Percentiles rank a stretch among this genome's conserved stretches.
phyloP scores from a whole-genome alignment of 2,797 vertebrate genomes.

The Gadopsis marmoratus region DNA sequence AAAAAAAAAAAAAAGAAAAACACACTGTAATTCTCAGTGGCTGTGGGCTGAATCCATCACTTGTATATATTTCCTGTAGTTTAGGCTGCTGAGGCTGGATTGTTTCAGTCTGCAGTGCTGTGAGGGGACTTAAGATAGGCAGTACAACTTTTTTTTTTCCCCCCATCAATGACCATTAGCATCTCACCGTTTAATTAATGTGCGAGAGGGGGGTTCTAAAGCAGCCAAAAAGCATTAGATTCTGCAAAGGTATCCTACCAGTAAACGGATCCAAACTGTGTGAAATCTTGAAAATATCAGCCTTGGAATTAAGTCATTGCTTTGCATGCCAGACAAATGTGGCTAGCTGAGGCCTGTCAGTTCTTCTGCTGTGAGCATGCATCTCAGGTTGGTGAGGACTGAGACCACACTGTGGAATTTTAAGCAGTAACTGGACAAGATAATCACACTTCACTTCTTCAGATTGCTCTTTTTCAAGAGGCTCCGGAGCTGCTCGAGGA shows the following conservation, averaged over 20 bases:
- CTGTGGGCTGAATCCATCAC: constrained; percentile 34
- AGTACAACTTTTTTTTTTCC: constrained; percentile 19
- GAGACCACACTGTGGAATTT: constrained; percentile 44
- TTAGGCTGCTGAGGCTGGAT: neutral
- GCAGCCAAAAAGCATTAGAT: constrained; percentile 5
- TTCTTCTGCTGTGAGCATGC: constrained; percentile 19
- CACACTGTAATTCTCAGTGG: neutral
- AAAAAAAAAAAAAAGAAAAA: too few relatives aligned
- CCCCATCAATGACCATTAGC: constrained; percentile 18
- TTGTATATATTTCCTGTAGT: constrained; percentile 3
- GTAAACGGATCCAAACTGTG: constrained; percentile 20
- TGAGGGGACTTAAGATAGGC: neutral
- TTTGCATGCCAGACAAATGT: constrained; percentile 31
- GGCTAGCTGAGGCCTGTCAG: constrained; percentile 11
- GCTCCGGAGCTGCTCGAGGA: constrained; percentile 8
- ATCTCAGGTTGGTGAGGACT: constrained; percentile 26
- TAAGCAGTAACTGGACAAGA: constrained; percentile 43
- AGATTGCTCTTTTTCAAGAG: constrained; percentile 29
- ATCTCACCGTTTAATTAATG: constrained; percentile 15
- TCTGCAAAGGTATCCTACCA: neutral
- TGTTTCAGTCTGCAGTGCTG: constrained; percentile 1
- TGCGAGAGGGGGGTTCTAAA: constrained; percentile 24
- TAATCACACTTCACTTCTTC: constrained; percentile 41
- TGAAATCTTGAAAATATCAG: constrained; percentile 9
- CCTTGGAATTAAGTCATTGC: constrained; percentile 21